These are phyloP conservation scores for Trichopoda pennipes DNA, from an alignment of 2,888 invertebrate species.

Conservation along the genomic window DNA sequence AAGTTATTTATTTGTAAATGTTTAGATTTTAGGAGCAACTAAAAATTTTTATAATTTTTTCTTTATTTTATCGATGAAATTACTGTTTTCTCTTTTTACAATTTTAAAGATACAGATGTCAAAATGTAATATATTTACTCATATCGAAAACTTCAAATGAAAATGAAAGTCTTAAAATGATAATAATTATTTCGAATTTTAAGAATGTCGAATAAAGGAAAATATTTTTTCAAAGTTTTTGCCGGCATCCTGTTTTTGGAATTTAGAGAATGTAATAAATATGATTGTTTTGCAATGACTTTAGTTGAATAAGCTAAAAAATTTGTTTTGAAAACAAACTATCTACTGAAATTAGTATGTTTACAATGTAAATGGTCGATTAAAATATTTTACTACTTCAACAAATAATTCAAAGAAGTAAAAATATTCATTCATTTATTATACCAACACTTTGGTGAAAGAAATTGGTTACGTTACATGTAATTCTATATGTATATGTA, in stretches of 20 bases:
- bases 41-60: slow-evolving; percentile 51
- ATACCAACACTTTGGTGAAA: too few species aligned
- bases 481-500: too few species aligned
- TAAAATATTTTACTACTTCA: not conserved
- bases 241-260: not conserved
- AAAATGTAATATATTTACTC: not conserved
- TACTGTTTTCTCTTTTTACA: slow-evolving; percentile 38
- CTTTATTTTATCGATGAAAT: slow-evolving; percentile 59
- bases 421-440: too few species aligned
- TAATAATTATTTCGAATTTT: too few species aligned
- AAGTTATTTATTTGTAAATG: not conserved
- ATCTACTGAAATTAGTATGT: not conserved
- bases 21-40: slow-evolving; percentile 45
- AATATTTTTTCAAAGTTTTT: not conserved
- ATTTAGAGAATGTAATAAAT: slow-evolving; percentile 21
- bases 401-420: not conserved
- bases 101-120: not conserved
- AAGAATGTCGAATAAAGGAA: too few species aligned
- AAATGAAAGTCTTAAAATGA: not conserved
- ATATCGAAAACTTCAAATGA: not conserved
- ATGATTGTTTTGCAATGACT: slow-evolving; percentile 25
- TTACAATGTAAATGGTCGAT: not conserved
- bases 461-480: too few species aligned
- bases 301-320: not conserved
- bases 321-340: slow-evolving; percentile 20